Conservation (phyloP, 2,888 invertebrate genomes). For the Drosophila quinaria region DNA sequence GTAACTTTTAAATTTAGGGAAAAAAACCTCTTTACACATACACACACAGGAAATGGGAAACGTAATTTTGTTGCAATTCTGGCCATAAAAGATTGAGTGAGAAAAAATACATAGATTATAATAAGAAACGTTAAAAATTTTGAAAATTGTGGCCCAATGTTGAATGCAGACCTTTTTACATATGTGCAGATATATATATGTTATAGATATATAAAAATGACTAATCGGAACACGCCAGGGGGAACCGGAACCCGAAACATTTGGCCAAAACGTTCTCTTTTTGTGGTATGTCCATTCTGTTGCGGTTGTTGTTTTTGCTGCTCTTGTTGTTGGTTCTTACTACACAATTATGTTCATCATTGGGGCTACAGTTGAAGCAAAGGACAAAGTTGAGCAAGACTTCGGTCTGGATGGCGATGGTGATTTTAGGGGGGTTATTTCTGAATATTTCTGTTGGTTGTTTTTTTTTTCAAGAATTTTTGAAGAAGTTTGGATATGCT, state of each 20-base stretch:
- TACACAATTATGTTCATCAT: not conserved
- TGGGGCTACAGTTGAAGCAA: slow-evolving; percentile 38
- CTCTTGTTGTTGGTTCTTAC: not conserved
- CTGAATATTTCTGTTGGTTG: not conserved
- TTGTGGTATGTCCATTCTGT: not conserved
- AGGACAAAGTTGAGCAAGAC: slow-evolving; percentile 28
- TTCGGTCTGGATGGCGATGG: slow-evolving; percentile 13
- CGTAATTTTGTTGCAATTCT: slow-evolving; percentile 43
- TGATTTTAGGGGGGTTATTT: not conserved
- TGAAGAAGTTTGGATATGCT: slow-evolving; percentile 75
- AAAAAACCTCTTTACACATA: slow-evolving; percentile 36
- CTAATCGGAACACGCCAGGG: slow-evolving; percentile 61
- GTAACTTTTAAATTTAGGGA: slow-evolving; percentile 54
- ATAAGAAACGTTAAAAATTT: slow-evolving; percentile 55
- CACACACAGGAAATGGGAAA: slow-evolving; percentile 35
- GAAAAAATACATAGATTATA: slow-evolving; percentile 21
- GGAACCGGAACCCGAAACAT: slow-evolving; percentile 58
- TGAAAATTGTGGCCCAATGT: slow-evolving; percentile 22
- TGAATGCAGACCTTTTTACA: slow-evolving; percentile 25
- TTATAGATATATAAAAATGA: slow-evolving; percentile 27
- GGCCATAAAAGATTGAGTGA: slow-evolving; percentile 9
- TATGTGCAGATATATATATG: slow-evolving; percentile 10
- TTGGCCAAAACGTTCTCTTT: slow-evolving; percentile 13
- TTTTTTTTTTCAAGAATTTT: slow-evolving; percentile 32
- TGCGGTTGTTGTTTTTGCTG: not conserved